phyloP scores from a whole-genome alignment of 37 sponge, comb jelly and placozoan species.

The Hormiphora californensis region DNA sequence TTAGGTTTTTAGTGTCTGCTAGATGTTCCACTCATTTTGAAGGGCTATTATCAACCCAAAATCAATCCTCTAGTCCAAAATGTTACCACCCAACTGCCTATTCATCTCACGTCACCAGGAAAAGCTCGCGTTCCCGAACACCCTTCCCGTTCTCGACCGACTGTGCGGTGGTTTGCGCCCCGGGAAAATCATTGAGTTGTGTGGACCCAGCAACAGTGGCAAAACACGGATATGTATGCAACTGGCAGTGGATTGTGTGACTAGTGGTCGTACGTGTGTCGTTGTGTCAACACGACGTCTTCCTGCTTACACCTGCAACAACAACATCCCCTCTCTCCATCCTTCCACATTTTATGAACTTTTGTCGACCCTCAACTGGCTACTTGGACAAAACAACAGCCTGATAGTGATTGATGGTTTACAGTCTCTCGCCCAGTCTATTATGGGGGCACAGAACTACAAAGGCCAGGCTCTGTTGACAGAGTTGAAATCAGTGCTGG shows the following conservation, averaged over 20 bases:
- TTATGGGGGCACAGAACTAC: not conserved
- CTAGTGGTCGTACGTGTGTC: not conserved
- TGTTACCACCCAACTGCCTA: no score
- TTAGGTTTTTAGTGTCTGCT: no score
- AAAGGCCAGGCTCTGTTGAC: constrained; percentile 15
- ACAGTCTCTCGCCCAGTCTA: not conserved
- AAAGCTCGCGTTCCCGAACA: not conserved
- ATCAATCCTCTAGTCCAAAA: no score
- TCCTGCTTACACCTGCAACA: no score
- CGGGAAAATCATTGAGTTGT: constrained; percentile 29
- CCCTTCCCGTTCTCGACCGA: constrained; percentile 17
- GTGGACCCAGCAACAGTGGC: constrained; percentile 10
- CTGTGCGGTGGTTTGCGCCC: constrained; percentile 10
- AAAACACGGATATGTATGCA: not conserved
- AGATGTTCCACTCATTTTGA: no score
- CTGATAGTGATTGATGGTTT: constrained; percentile 11
- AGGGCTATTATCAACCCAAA: no score
- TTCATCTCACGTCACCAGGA: no score
- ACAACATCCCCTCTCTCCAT: not conserved
- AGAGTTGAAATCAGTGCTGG: not conserved
- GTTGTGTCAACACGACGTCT: not conserved
- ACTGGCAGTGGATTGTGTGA: constrained; percentile 5
- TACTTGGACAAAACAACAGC: not conserved
- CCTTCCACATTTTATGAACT: constrained; percentile 19
- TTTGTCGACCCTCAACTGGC: not conserved